Percentiles rank a stretch among this genome's conserved stretches.
These are phyloP conservation scores for Physocephala rufipes DNA, from an alignment of 2,888 invertebrate species.

Conservation along the genomic window DNA sequence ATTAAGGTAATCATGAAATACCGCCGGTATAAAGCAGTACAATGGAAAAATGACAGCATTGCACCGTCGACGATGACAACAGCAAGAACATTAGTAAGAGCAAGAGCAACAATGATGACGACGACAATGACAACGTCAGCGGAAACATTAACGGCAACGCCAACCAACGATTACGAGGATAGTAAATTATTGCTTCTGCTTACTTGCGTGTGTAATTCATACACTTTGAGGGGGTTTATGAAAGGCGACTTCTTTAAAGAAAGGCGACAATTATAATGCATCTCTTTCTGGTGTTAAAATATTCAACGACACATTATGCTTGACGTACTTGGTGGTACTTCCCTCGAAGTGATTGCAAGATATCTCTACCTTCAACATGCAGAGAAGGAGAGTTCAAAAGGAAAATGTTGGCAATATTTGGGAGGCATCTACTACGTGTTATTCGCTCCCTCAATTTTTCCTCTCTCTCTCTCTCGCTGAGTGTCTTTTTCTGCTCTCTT, in stretches of 20 bases:
- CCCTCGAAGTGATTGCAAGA: too few relatives aligned
- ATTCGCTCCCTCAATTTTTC: too few relatives aligned
- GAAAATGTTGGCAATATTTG: neutral
- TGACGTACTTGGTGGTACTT: too few relatives aligned
- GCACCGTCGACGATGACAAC: neutral
- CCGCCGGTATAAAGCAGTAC: too few relatives aligned
- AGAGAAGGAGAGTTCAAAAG: neutral
- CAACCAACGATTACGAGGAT: constrained; percentile 13
- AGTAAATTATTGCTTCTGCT: too few relatives aligned
- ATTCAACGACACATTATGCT: neutral
- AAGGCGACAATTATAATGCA: constrained; percentile 30
- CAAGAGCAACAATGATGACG: constrained; percentile 2
- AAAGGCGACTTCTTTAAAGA: constrained; percentile 19
- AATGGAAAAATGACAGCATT: neutral
- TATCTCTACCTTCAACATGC: too few relatives aligned
- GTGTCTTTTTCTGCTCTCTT: too few relatives aligned
- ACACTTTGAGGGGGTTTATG: constrained; percentile 13
- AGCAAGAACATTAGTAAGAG: neutral
- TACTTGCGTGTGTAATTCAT: neutral
- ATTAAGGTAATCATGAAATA: too few relatives aligned
- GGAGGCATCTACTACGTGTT: neutral
- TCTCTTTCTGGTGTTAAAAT: constrained; percentile 33
- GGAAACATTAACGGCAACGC: too few relatives aligned
- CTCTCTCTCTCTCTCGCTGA: too few relatives aligned
- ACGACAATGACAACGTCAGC: constrained; percentile 19